A percentile compares a stretch with the other conserved stretches of the same genome.
Conservation (phyloP, 2,888 invertebrate genomes). For the Plemyria rubiginata region DNA sequence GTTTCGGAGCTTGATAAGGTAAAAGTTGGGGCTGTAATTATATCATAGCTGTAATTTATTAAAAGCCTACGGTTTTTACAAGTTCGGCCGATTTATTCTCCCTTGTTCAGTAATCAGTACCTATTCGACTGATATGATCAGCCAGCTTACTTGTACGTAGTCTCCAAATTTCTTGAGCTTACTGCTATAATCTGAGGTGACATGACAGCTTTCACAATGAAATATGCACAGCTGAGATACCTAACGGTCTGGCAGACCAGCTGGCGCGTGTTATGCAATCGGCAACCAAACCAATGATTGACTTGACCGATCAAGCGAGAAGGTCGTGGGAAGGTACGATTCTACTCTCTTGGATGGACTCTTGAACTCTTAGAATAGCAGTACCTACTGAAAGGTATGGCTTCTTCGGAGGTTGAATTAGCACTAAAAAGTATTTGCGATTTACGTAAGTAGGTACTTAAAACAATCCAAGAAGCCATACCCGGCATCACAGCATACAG, state of each 20-base stretch:
- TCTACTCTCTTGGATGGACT: conserved; percentile 17
- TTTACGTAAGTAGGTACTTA: conserved; percentile 4
- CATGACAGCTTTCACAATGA: conserved; percentile 26
- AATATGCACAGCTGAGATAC: conserved; percentile 46
- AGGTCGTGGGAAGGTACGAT: conserved; percentile 53
- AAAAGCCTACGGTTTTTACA: too few species aligned
- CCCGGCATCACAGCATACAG: neutral
- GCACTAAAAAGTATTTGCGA: neutral
- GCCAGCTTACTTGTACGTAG: too few species aligned
- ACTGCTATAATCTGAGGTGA: neutral
- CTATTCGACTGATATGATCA: neutral
- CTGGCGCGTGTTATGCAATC: conserved; percentile 47
- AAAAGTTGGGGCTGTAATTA: too few species aligned
- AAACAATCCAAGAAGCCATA: neutral
- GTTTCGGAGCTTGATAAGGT: too few species aligned
- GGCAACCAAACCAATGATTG: conserved; percentile 36
- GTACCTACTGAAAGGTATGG: neutral
- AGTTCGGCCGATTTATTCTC: too few species aligned
- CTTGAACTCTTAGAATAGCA: neutral
- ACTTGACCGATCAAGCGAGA: conserved; percentile 53
- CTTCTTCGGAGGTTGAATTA: conserved; percentile 5
- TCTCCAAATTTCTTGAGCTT: too few species aligned
- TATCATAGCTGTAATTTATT: too few species aligned
- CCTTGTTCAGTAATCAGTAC: neutral
- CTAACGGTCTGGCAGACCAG: conserved; percentile 47